Evolutionary conservation across 2,888 invertebrate genomes (phyloP).

Genomic region (Hirtodrosophila trivittata): DNA sequence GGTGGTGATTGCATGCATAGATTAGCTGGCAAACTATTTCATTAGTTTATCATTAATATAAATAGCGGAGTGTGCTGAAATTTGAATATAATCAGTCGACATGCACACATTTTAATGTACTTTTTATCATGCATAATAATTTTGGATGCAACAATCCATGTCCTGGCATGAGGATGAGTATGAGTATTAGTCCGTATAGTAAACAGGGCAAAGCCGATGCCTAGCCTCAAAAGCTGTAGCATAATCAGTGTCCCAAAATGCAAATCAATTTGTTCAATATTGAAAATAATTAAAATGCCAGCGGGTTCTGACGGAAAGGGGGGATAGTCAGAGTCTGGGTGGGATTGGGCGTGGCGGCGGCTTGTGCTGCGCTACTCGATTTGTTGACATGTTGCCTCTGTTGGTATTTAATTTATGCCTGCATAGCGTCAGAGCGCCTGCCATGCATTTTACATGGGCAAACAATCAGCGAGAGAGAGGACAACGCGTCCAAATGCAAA

Average conservation of each 20-base stretch:
- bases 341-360: neutral
- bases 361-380: constrained; percentile 12
- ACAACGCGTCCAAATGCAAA: constrained; percentile 46
- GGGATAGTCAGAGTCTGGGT: neutral
- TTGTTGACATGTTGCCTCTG: constrained; percentile 60
- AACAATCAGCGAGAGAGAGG: constrained; percentile 48
- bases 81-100: constrained; percentile 71
- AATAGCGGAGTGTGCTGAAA: constrained; percentile 59
- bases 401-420: constrained; percentile 67
- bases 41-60: constrained; percentile 74
- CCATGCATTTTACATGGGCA: constrained; percentile 63
- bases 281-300: constrained; percentile 80
- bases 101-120: constrained; percentile 64
- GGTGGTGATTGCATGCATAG: constrained; percentile 52
- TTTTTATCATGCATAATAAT: constrained; percentile 69
- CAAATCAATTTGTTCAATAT: constrained; percentile 81
- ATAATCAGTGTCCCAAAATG: constrained; percentile 77
- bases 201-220: constrained; percentile 11
- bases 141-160: constrained; percentile 25
- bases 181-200: constrained; percentile 1
- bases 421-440: constrained; percentile 27
- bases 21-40: constrained; percentile 71
- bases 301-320: constrained; percentile 29
- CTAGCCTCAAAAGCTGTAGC: constrained; percentile 52
- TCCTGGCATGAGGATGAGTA: too few relatives aligned